Evolutionary conservation across 2,888 invertebrate genomes (phyloP), one percentile per base, ranked within the genome.

Genomic region (Epirrhoe alternata): DNA sequence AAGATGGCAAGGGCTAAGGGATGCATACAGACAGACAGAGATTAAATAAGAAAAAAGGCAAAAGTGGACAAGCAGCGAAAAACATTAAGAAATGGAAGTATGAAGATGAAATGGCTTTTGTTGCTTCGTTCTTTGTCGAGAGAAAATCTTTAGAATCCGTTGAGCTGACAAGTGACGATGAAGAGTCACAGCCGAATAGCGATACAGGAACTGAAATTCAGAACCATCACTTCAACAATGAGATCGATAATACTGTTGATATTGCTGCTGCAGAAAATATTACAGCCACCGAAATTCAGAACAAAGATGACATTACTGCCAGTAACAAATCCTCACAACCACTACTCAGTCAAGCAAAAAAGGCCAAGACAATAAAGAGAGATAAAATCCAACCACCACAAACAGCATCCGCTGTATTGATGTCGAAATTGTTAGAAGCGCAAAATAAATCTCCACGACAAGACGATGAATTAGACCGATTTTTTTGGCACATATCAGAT

Each of bases 81-180:
- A 70, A 56, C 5, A 71, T 74, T 17, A 75, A 75, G 45, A 63
- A 56, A 64, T 75, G 74, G 75, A 77, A 74, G 53, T 77, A 73
- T 54, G 67, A 68, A 30, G n/a, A n/a, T n/a, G n/a, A n/a, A n/a
- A n/a, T n/a, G n/a, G n/a, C n/a, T n/a, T 68, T 68, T 64, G 60
- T 64, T 10, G 57, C 64, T 64, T 53, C 61, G 33, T 64, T 64
- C 16, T 61, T 68, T 24, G 61, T 64, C 8, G 68, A 68, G 14
- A 64, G 69, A 68, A 75, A 77, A 77, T 24, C 62, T 55, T 42
- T 54, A 64, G 71, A 72, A 16, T 62, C 69, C 62, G 50, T 66
- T 38, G 77, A 75, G 47, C 24, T 70, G 42, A 61, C 65, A 69
- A 75, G 72, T 50, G 76, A 76, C 42, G 75, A 75, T 61, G 75